Base-by-base conservation (phyloP, 2,888 invertebrate genomes). In the Stictocephala bisonia region DNA sequence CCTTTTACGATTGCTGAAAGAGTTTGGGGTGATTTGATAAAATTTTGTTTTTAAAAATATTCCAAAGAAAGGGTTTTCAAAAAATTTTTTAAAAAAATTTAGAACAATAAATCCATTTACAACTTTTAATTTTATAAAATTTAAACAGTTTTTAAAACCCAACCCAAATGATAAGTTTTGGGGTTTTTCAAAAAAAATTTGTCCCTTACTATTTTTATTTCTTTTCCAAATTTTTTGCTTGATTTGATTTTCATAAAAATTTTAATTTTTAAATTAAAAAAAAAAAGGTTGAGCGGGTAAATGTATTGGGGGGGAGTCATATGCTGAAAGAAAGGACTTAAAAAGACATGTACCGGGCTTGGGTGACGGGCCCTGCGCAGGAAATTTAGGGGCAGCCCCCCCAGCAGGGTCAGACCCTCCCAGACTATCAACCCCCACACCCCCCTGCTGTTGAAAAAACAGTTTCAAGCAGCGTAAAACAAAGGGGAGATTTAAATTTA, bases 251-350 rank as follows among this genome's bases (percentile, higher is more conserved):
- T 31, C 6, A 31, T 31, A 6, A 9, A 9, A 9, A 11, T 31
- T 11, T 31, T 11, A 31, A 6, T 7, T 31, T 31, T 31, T 7
- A 11, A 31, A 9, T 11, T 31, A 31, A 31, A 6, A 6, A 9
- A 11, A 31, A 6, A 31, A 11, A n/a, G n/a, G n/a, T n/a, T n/a
- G n/a, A n/a, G n/a, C n/a, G n/a, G n/a, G n/a, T n/a, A n/a, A n/a
- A n/a, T n/a, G n/a, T n/a, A n/a, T n/a, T n/a, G n/a, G n/a, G n/a
- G 82, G 96, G 96, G 85, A 95, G 93, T 81, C 99, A 99, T 85
- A 93, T 97, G 86, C 87, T 99, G n/a, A 99, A 99, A 89, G 97
- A 99, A 0, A n/a, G n/a, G 98, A 99, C 83, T 95, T 96, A 0
- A 96, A n/a, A 96, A 79, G 94, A 95, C 81, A 93, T 96, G 89